Percentiles rank a stretch among this genome's conserved stretches.
Evolutionary conservation across 2,888 invertebrate species (phyloP).

Genomic region (Rugalucina vietnamica): DNA sequence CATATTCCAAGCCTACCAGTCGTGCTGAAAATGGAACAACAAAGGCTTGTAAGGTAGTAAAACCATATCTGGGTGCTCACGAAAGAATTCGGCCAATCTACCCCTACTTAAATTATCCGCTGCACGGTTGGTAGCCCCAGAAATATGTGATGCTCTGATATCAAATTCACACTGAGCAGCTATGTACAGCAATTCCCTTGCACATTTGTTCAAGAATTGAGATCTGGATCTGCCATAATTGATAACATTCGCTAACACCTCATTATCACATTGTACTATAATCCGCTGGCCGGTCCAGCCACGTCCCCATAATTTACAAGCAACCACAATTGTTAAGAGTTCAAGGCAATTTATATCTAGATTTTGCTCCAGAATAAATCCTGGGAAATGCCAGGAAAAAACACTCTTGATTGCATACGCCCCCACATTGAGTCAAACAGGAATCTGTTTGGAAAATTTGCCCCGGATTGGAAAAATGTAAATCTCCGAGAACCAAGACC

Average conservation of each 20-base stretch:
- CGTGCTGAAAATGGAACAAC: neutral
- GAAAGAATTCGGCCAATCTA: neutral
- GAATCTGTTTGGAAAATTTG: neutral
- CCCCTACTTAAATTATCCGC: neutral
- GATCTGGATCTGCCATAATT: neutral
- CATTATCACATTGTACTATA: neutral
- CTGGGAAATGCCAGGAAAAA: neutral
- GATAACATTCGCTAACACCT: neutral
- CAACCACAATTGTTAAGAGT: neutral
- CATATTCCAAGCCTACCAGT: neutral
- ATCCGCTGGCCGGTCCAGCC: neutral
- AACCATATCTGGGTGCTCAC: neutral
- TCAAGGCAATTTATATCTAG: neutral
- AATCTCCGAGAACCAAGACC: neutral
- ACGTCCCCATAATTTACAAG: neutral
- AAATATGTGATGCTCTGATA: neutral
- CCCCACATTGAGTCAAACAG: neutral
- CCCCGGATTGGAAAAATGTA: neutral
- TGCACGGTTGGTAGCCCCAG: neutral
- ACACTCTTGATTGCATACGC: neutral
- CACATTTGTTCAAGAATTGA: neutral
- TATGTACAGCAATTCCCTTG: neutral
- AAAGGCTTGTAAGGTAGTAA: neutral
- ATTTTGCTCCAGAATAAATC: neutral
- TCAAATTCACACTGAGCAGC: neutral